phyloP scores from a whole-genome alignment of 2,113 vertebrate genomes.

The Mobula birostris region DNA sequence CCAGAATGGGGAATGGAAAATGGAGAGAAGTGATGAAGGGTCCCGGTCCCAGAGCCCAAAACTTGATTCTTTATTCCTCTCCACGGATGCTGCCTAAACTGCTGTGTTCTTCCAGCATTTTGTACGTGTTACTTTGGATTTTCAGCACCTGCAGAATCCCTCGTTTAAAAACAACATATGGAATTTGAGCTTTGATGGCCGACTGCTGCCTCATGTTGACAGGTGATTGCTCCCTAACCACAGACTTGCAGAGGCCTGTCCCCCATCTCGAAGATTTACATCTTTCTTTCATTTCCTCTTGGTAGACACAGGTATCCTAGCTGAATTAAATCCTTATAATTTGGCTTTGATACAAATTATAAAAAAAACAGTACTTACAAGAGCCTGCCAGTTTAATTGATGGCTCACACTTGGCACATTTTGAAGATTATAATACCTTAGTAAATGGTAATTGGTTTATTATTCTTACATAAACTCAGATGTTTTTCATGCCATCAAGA shows the following conservation, averaged over 20 bases:
- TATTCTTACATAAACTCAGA: too few relatives aligned
- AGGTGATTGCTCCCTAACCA: neutral
- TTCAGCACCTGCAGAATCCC: too few relatives aligned
- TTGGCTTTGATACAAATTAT: neutral
- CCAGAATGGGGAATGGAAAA: too few relatives aligned
- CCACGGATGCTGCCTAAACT: too few relatives aligned
- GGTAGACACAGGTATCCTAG: neutral
- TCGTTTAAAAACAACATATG: neutral
- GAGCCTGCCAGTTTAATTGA: neutral
- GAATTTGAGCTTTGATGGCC: neutral
- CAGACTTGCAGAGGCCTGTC: neutral
- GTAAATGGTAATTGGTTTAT: too few relatives aligned
- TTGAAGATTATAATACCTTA: neutral
- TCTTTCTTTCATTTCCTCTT: neutral
- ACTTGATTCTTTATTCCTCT: too few relatives aligned
- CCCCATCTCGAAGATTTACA: neutral
- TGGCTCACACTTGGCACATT: neutral
- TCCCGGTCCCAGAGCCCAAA: too few relatives aligned
- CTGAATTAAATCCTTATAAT: neutral
- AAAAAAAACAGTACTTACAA: neutral
- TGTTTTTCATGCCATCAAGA: too few relatives aligned
- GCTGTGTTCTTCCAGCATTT: too few relatives aligned
- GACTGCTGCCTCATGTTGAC: neutral
- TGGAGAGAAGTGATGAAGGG: too few relatives aligned
- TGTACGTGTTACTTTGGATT: too few relatives aligned